Evolutionary conservation across 2,113 vertebrate species (phyloP), one percentile per base, ranked within the genome.

Genomic region (Monopterus albus): DNA sequence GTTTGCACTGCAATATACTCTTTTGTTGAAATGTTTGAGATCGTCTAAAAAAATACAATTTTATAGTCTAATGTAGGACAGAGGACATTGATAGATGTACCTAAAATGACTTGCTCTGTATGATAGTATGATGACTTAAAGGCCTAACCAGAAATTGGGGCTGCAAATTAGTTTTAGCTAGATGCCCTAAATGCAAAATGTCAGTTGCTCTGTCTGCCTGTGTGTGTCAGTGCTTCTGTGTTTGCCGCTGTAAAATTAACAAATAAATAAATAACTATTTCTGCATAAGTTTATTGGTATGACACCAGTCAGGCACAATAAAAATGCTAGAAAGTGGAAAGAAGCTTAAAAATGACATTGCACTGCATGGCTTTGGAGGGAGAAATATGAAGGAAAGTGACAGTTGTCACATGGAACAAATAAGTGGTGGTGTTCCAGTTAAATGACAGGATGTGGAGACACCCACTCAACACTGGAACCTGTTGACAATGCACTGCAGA

Each of bases 361-460:
- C 20, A 36, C 33, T 40, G 53, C 28, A 12, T 3, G 17, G 51
- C 52, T 65, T 60, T 6, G 6, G 40, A 36, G 17, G n/a, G 39
- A n/a, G 18, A 33, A n/a, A 45, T 51, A 50, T 53, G 47, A 72
- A 82, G 25, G 40, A n/a, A 64, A 60, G 63, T 70, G 56, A 23
- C 45, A 61, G 36, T 75, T 79, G 74, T 79, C 82, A 76, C 56
- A 23, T 12, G 35, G 58, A 58, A 78, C 28, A 68, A 68, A 39
- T 79, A 56, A 81, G 66, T n/a, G n/a, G n/a, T 82, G 58, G 46
- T 39, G 42, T 65, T 68, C 40, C 42, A 78, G 53, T 58, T 38
- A 79, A 84, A 67, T 80, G 85, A 82, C 85, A 84, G 81, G 46
- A 78, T 61, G 52, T 53, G 69, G 69, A 84, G 78, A 71, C 78